phyloP scores from a whole-genome alignment of 1,140 invertebrate species.

The Caenorhabditis briggsae region DNA sequence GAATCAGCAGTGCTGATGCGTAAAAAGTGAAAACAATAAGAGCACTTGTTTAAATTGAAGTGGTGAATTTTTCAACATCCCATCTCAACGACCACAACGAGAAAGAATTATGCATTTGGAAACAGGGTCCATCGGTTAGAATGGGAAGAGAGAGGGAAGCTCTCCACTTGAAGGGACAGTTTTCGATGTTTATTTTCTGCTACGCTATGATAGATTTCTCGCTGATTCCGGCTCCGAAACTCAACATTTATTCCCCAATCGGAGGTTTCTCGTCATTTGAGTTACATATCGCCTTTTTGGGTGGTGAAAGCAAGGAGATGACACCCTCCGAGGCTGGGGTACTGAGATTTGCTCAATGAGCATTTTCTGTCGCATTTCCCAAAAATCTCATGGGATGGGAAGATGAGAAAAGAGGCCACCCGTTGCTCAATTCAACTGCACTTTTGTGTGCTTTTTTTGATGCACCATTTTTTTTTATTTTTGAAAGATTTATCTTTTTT shows the following conservation, averaged over 20 bases:
- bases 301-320: slow-evolving; percentile 34
- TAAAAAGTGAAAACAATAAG: slow-evolving; percentile 10
- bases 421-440: background rate
- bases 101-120: slow-evolving; percentile 43
- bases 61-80: slow-evolving; percentile 37
- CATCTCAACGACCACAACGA: background rate
- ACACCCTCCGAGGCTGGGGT: background rate
- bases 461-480: background rate
- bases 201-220: too few species aligned
- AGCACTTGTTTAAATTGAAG: slow-evolving; percentile 57
- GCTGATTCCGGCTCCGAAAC: background rate
- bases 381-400: slow-evolving; percentile 17
- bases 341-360: slow-evolving; percentile 45
- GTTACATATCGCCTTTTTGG: background rate
- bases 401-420: slow-evolving; percentile 13
- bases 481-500: background rate
- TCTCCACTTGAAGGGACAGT: too few species aligned
- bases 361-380: slow-evolving; percentile 47
- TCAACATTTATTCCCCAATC: background rate
- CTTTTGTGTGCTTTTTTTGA: slow-evolving; percentile 20
- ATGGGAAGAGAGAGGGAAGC: too few species aligned
- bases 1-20: slow-evolving; percentile 6
- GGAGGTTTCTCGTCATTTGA: slow-evolving; percentile 1
- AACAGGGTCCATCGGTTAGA: background rate
- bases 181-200: too few species aligned